Conservation (phyloP, 2,888 invertebrate species). For the Odontothrips loti region DNA sequence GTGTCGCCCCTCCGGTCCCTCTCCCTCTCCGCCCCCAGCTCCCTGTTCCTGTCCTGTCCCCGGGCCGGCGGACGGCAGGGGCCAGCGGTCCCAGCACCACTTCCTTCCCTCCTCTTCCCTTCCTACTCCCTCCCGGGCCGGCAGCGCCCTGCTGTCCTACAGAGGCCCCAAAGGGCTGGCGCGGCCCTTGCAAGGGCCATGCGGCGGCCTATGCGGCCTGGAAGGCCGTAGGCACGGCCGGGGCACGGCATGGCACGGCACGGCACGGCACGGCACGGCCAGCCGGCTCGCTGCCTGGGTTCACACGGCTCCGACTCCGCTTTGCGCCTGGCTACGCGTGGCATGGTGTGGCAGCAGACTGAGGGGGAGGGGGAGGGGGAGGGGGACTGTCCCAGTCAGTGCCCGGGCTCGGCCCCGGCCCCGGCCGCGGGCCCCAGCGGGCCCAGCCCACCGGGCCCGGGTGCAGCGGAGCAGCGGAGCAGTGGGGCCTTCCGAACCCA, state of each 20-base stretch:
- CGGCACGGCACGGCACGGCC: not conserved
- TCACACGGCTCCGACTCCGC: not conserved
- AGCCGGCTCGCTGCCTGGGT: constrained; percentile 6
- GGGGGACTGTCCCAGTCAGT: not conserved
- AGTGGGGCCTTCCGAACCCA: too few species aligned
- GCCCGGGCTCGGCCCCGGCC: not conserved
- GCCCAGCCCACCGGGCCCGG: not conserved
- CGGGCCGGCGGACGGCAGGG: too few species aligned
- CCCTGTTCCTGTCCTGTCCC: not conserved
- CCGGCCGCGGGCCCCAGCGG: not conserved
- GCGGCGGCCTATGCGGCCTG: not conserved
- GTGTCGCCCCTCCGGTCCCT: not conserved
- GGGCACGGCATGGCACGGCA: not conserved
- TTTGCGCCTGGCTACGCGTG: not conserved
- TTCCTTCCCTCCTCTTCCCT: not conserved
- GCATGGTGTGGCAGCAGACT: not conserved
- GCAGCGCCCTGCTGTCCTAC: not conserved
- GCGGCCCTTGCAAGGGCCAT: not conserved
- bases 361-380: not conserved
- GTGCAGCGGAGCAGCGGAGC: not conserved
- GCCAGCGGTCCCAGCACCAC: not conserved
- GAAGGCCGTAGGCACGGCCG: too few species aligned
- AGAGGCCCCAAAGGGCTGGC: not conserved
- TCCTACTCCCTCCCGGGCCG: not conserved
- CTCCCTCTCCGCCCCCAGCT: not conserved